Conservation (phyloP, 1,140 invertebrate genomes). For the Piezodorus guildinii region DNA sequence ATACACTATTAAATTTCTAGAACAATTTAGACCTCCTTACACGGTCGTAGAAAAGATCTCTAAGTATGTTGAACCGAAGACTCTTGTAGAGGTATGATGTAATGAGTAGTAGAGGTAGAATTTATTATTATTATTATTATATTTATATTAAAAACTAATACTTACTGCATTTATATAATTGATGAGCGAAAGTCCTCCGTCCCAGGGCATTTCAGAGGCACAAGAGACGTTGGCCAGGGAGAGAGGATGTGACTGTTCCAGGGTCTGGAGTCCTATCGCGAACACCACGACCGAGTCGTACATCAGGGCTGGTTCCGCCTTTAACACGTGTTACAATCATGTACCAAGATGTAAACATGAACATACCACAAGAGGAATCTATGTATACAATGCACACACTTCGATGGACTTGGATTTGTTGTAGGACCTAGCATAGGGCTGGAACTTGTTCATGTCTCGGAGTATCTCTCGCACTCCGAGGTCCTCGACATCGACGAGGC, state of each 20-base stretch:
- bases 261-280: slow-evolving; percentile 52
- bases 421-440: slow-evolving; percentile 41
- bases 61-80: too few relatives aligned
- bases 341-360: neutral
- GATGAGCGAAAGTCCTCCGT: slow-evolving; percentile 62
- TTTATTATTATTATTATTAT: too few relatives aligned
- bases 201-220: slow-evolving; percentile 59
- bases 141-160: too few relatives aligned
- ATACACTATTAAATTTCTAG: too few relatives aligned
- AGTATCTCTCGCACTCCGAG: slow-evolving; percentile 41
- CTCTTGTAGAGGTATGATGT: too few relatives aligned
- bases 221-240: slow-evolving; percentile 56
- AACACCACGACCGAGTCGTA: slow-evolving; percentile 70
- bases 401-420: slow-evolving; percentile 44
- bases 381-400: neutral
- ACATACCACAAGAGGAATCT: too few relatives aligned
- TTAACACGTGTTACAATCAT: slow-evolving; percentile 28
- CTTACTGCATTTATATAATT: slow-evolving; percentile 64
- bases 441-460: slow-evolving; percentile 52
- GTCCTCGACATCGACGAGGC: slow-evolving; percentile 53
- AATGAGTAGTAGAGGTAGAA: too few relatives aligned
- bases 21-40: too few relatives aligned
- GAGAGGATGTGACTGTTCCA: slow-evolving; percentile 50
- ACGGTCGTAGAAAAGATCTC: too few relatives aligned
- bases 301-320: slow-evolving; percentile 67